Evolutionary conservation across 1,140 invertebrate genomes (phyloP), one percentile per base, ranked within the genome.

Genomic region (Whitmania pigra): DNA sequence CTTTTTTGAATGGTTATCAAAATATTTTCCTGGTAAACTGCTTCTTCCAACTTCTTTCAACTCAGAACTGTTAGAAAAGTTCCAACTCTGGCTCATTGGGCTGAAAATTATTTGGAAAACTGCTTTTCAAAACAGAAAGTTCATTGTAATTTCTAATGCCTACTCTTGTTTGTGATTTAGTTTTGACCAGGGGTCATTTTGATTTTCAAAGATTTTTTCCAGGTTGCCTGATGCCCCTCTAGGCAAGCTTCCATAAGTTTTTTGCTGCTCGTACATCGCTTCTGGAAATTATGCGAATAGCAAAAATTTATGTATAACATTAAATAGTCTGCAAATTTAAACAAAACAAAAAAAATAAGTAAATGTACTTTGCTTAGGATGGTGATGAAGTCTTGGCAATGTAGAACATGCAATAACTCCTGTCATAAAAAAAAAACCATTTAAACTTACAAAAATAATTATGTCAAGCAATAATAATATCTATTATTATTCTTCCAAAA

Each of bases 151-250:
- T 17, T 31, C 22, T 63, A 25, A 63, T 63, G 29, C 57, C 22
- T 25, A 63, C 57, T 63, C 57, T 25, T 22, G 22, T n/a, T 63
- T 63, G 22, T 18, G 22, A 63, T 25, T 63, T 13, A 63, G 9
- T 7, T 63, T 63, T 49, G 43, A 49, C 43, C 43, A 49, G 57
- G 22, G 22, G 22, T 63, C 57, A 20, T n/a, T 31, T n/a, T 63
- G 57, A 63, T 25, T 63, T 63, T 63, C 57, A 63, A 11, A 63
- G 29, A 63, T 63, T 63, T 63, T 63, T 63, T 63, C 57, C 9
- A 63, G 57, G 20, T 63, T 63, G 11, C 57, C 57, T 1, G 57
- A 63, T 25, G 57, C 57, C 11, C 57, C 57, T 63, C 57, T 63
- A 25, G 57, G 57, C 57, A 63, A 31, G 20, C 57, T 63, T 25